Base-by-base conservation (phyloP, 2,888 invertebrate species). In the Hemistola chrysoprasaria region DNA sequence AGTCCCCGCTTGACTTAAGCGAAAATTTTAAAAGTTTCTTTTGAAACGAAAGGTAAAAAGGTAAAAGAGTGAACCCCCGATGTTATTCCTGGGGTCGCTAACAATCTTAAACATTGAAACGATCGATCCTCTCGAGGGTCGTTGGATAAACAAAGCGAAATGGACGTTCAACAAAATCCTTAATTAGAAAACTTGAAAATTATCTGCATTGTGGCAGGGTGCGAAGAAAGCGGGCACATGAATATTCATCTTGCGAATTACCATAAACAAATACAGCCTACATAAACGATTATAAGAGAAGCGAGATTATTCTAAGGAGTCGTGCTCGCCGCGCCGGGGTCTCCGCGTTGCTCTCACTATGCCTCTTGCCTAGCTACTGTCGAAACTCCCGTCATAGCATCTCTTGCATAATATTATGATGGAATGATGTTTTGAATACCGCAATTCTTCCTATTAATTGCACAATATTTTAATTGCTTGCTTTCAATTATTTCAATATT, bases 201-300 rank as follows among this genome's bases (percentile, higher is more conserved):
- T 53, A 56, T 56, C 56, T 53, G 53, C 50, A 56, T 46, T 50
- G 56, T 53, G 55, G 49, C 55, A 47, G 48, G 44, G 50, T 41
- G 49, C 49, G 46, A 49, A 43, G 49, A 40, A 34, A 29, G 26
- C 34, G 40, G 22, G 35, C 35, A 52, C 50, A 53, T 69, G 67
- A 69, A 71, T 71, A 71, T 69, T 71, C 68, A 71, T 56, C 45
- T 48, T 26, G 46, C 36, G 47, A 52, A 68, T 71, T 69, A 68
- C 49, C 67, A 71, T 71, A 65, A 63, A 61, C 59, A 71, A 69
- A 67, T 67, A 63, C 62, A 59, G 55, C 50, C 53, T 53, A 40
- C 47, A 40, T 50, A 44, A 55, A 52, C 54, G 55, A 55, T 55
- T 52, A 55, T 55, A 55, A 55, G 49, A 49, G 51, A 48, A 55